Evolutionary conservation across 2,888 invertebrate genomes (phyloP), one percentile per base, ranked within the genome.

Genomic region (Amphipoea oculea): DNA sequence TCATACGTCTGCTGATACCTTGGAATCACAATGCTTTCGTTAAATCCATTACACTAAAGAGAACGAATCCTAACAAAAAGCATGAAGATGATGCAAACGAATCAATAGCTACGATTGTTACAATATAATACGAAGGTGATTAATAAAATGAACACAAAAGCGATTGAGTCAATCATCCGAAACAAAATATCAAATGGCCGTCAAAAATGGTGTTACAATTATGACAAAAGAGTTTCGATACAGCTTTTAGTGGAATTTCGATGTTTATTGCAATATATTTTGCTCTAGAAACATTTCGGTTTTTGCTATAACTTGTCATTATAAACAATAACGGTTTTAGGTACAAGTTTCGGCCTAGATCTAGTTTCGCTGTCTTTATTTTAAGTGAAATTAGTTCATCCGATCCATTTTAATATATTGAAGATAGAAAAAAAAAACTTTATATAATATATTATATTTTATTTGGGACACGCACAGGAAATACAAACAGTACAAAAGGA

Each of bases 181-280:
- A 76, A 65, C 79, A 57, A 84, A 86, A 76, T 77, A 75, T 76
- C 73, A 77, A 84, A 77, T 76, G 75, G 51, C 78, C 77, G 78
- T 79, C 75, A 71, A 78, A 85, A 85, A 78, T 81, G 68, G 57
- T 76, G 73, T 76, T 84, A 78, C 69, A 83, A 76, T 81, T 81
- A 81, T 86, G 74, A 84, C 81, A 78, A 73, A 84, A 78, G 51
- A 62, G 60, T 86, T 78, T 68, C 45, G 36, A 77, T 67, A 67
- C 67, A 76, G 77, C 17, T 57, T 84, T 74, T 60, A 75, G 4
- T 48, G 6, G 65, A 36, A 48, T 78, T 72, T 57, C 20, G n/a
- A 60, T 72, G 45, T 68, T 76, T 63, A 29, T 76, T 72, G 66
- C 62, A 76, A 79, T 57, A 79, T 57, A 54, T 66, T 71, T 82